Evolutionary conservation across 2,113 vertebrate genomes (phyloP), one percentile per base, ranked within the genome.

Genomic region (Rhagologus leucostigma): DNA sequence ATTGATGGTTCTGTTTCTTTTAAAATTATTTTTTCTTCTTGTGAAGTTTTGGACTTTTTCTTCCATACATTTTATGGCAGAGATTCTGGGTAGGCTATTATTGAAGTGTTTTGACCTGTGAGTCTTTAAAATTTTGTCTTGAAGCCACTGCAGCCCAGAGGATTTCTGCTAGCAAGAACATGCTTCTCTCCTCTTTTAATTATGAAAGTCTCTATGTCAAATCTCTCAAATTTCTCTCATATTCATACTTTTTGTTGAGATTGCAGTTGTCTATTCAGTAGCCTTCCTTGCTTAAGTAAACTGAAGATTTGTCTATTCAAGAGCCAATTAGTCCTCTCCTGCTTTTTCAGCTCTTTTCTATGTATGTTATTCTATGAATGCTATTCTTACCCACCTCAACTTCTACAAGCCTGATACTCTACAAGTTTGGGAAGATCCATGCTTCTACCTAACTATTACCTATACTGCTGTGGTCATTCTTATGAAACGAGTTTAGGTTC

Each of bases 141-240:
- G 41, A 78, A 81, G 16, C 2, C 32, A 18, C 23, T 32, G 41
- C 6, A 63, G 3, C 6, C 9, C 12, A 79, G 33, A 39, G 13
- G 42, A 70, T 67, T 63, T 39, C 33, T 69, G 7, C 30, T 33
- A 55, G 50, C 24, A 90, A 74, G 9, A 2, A 33, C 8, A 37
- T 47, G 5, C 0, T 62, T 47, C 46, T 47, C 20, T n/a, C 3
- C 47, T 59, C 29, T 78, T 30, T 44, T 83, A 47, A 24, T 33
- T 63, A 65, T 53, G 15, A 35, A 67, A 17, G 1, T n/a, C 7
- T 35, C 21, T 32, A 6, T 10, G 18, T 80, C 52, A 46, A 52
- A 47, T 49, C 6, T 63, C 23, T 77, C 29, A 0, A 9, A 63
- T 90, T 78, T 52, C 12, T 82, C 19, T 16, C 0, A 0, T 19